phyloP scores from a whole-genome alignment of 2,888 invertebrate genomes.

The Xestia rhomboidea region DNA sequence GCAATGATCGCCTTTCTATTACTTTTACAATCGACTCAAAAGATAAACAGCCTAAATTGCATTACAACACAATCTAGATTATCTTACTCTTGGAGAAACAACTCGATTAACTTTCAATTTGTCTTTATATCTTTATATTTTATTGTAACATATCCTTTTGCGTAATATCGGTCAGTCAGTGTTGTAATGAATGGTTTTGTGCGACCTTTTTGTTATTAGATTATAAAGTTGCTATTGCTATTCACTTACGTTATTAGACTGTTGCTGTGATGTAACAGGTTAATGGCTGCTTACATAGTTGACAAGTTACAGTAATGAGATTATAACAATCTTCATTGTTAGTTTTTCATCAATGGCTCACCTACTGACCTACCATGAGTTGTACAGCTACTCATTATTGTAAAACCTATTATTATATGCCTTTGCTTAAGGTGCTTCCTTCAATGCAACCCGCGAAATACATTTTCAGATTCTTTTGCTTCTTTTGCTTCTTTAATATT shows the following conservation, averaged over 20 bases:
- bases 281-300: conserved; percentile 16
- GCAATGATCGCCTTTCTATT: conserved; percentile 53
- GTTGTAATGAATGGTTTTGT: conserved; percentile 20
- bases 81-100: conserved; percentile 27
- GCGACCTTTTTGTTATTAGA: neutral
- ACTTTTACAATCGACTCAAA: conserved; percentile 34
- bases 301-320: conserved; percentile 28
- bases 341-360: conserved; percentile 4
- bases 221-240: conserved; percentile 37
- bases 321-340: conserved; percentile 22
- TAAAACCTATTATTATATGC: neutral
- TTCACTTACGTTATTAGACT: conserved; percentile 47
- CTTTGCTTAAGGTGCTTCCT: neutral
- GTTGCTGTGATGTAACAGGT: conserved; percentile 34
- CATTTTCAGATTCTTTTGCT: neutral
- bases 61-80: conserved; percentile 49
- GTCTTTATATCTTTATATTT: conserved; percentile 4
- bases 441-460: neutral
- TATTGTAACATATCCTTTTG: conserved; percentile 20
- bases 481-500: neutral
- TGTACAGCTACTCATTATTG: neutral
- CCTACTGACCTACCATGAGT: conserved; percentile 22
- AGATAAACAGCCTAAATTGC: conserved; percentile 27
- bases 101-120: conserved; percentile 23
- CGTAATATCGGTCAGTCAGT: conserved; percentile 29